Conservation (phyloP, 2,113 vertebrate species). For the Anoplopoma fimbria region DNA sequence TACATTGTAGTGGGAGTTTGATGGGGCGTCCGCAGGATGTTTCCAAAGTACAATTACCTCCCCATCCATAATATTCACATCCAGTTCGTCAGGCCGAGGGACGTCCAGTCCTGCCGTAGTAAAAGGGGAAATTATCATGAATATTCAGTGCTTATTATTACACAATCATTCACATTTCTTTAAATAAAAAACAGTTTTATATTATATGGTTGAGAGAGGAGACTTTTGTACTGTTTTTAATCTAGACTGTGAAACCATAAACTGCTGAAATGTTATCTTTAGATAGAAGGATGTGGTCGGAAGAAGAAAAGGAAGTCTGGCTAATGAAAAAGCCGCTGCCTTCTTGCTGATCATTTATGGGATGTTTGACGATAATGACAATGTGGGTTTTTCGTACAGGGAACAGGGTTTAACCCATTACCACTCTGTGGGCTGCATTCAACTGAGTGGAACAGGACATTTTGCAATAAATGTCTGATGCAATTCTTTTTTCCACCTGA, state of each 20-base stretch:
- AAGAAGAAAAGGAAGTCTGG: neutral
- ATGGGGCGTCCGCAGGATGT: conserved; percentile 16
- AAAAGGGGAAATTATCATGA: neutral
- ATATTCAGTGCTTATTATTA: neutral
- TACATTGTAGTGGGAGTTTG: conserved; percentile 68
- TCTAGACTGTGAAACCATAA: neutral
- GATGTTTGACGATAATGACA: neutral
- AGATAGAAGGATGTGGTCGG: neutral
- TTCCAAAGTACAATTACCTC: conserved; percentile 72
- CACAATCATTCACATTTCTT: neutral
- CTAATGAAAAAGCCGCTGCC: neutral
- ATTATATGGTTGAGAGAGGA: neutral
- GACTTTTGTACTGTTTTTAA: neutral
- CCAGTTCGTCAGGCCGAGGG: conserved; percentile 38
- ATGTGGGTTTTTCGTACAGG: neutral
- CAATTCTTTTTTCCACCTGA: neutral
- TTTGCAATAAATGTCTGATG: neutral
- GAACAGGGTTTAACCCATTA: neutral
- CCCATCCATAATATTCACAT: conserved; percentile 72
- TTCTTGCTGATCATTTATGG: conserved; percentile 4
- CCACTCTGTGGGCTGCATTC: neutral
- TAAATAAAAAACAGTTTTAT: neutral
- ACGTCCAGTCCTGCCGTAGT: conserved; percentile 32
- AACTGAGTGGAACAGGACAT: neutral
- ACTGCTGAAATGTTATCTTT: neutral